Conservation (phyloP, 2,113 vertebrate species). For the Amblyornis subalaris region DNA sequence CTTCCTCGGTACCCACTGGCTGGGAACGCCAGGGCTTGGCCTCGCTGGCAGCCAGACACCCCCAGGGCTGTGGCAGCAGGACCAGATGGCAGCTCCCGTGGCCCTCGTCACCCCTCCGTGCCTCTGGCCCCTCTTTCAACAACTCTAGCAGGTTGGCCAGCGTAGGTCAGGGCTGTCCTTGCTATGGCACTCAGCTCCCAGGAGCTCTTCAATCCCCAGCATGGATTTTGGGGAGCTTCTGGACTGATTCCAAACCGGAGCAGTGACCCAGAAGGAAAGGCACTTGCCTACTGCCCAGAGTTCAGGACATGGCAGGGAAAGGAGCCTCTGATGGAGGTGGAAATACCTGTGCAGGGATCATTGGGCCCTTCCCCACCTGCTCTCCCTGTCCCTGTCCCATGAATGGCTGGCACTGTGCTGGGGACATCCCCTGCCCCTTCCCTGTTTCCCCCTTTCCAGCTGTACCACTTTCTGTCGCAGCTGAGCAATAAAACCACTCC, state of each 20-base stretch:
- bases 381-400: neutral
- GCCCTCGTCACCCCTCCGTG: fast-evolving
- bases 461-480: neutral
- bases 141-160: neutral
- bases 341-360: neutral
- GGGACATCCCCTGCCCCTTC: neutral
- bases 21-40: neutral
- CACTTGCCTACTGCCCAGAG: neutral
- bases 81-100: neutral
- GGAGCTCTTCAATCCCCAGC: neutral
- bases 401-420: neutral
- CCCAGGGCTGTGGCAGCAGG: neutral
- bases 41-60: fast-evolving
- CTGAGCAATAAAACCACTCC: fast-evolving
- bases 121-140: neutral
- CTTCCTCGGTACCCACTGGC: neutral
- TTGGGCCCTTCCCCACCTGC: neutral
- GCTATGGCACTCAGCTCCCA: neutral
- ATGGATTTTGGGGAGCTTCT: neutral
- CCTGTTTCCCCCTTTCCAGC: neutral
- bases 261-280: neutral
- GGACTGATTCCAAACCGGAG: neutral
- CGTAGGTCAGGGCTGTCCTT: no score
- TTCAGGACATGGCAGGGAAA: neutral
- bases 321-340: neutral